Evolutionary conservation across 2,888 invertebrate species (phyloP).

Genomic region (Hyppa rectilinea): DNA sequence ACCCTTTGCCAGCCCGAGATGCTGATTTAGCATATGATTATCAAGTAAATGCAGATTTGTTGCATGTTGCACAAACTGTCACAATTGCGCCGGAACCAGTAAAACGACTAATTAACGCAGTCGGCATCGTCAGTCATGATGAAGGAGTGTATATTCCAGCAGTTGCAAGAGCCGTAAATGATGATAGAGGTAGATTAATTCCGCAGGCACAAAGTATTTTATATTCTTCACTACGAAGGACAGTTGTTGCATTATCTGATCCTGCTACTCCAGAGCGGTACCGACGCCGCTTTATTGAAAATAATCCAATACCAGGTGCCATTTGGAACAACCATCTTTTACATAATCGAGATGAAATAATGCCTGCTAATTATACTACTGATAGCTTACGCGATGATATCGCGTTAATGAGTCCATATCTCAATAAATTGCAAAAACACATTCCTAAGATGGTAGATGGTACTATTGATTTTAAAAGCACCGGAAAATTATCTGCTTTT

Average conservation of each 20-base stretch:
- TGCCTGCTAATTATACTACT: background rate
- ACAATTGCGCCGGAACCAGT: slow-evolving; percentile 43
- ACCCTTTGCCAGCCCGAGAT: slow-evolving; percentile 39
- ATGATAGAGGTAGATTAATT: slow-evolving; percentile 8
- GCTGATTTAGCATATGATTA: slow-evolving; percentile 23
- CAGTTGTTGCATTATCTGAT: slow-evolving; percentile 4
- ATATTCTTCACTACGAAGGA: background rate
- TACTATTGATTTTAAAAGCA: too few relatives aligned
- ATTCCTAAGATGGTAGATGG: too few relatives aligned
- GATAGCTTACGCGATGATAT: background rate
- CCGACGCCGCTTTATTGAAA: slow-evolving; percentile 11
- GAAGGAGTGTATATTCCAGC: slow-evolving; percentile 41
- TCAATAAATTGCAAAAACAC: too few relatives aligned
- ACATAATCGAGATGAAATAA: slow-evolving; percentile 8
- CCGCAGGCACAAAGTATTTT: slow-evolving; percentile 12
- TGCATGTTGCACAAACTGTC: slow-evolving; percentile 39
- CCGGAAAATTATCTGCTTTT: too few relatives aligned
- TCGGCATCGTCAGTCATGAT: slow-evolving; percentile 36
- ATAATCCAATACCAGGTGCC: slow-evolving; percentile 21
- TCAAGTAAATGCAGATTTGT: slow-evolving; percentile 29
- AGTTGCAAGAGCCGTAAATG: background rate
- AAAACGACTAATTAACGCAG: slow-evolving; percentile 21
- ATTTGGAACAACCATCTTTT: slow-evolving; percentile 24
- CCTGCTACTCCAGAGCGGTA: background rate
- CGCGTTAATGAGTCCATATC: background rate